Base-by-base conservation (phyloP, 37 sponge, comb jelly and placozoan genomes). In the Hormiphora californensis region DNA sequence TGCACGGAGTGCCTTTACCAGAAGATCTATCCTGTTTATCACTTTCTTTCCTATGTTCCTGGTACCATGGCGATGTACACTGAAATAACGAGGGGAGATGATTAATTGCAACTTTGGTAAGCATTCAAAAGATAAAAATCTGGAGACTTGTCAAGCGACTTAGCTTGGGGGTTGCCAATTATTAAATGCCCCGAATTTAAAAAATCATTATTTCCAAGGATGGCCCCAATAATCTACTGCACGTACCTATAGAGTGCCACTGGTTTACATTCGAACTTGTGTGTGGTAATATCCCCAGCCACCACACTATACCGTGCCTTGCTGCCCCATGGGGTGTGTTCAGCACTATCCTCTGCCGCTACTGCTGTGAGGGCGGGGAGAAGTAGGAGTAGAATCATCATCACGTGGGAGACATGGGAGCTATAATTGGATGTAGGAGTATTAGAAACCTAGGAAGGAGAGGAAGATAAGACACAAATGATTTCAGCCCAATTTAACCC, bases 11-110 rank as follows among this genome's bases (percentile, higher is more conserved):
- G 81, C 41, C 35, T 28, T 36, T n/a, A 73, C 27, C 12, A 73
- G 81, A 23, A 40, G 12, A 30, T 73, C 44, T 32, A 73, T 73
- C 38, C 35, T 73, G 46, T 73, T 39, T 1, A 73, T 46, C 2
- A 32, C 17, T 22, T 73, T 73, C 46, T 73, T 33, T 17, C 81
- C 81, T 43, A 73, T 41, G 35, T 73, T 73, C 23, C 81, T 37
- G 40, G 81, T 73, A 0, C 81, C 81, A 28, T 73, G 81, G 23
- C 81, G 81, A 30, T 73, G 81, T 40, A 73, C 23, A 73, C 81
- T 73, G 81, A 73, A 73, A 73, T 19, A n/a, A 0, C 40, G 15
- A 15, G 9, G 9, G 15, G 53, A 49, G 15, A 17, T 49, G 53
- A n/a, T n/a, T n/a, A n/a, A n/a, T n/a, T n/a, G n/a, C n/a, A n/a